Conservation (phyloP, 2,888 invertebrate species). For the Chrysina gloriosa region DNA sequence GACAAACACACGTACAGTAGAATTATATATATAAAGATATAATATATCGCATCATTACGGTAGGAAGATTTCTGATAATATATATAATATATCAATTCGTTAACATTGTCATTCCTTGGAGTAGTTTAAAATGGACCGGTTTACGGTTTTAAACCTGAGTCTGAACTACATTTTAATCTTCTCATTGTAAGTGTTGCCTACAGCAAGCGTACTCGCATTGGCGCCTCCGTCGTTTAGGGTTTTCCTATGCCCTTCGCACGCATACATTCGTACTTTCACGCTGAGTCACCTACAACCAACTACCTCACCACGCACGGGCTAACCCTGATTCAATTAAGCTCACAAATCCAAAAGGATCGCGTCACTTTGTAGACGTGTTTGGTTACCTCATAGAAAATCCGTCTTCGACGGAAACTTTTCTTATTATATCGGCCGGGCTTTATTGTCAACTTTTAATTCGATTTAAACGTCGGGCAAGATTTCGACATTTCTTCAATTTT, state of each 20-base stretch:
- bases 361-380: constrained; percentile 31
- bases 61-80: too few species aligned
- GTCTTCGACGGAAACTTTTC: constrained; percentile 24
- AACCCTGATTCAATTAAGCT: constrained; percentile 48
- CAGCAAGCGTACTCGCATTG: constrained; percentile 44
- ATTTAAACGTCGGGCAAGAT: constrained; percentile 18
- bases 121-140: too few species aligned
- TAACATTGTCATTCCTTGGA: too few species aligned
- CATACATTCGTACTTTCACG: constrained; percentile 2
- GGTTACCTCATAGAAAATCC: constrained; percentile 29
- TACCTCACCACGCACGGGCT: constrained; percentile 46
- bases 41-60: too few species aligned
- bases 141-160: constrained; percentile 48
- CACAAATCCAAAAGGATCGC: constrained; percentile 32
- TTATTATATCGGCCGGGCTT: constrained; percentile 27
- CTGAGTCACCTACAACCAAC: constrained; percentile 39
- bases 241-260: neutral
- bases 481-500: constrained; percentile 12
- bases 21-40: too few species aligned
- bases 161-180: constrained; percentile 50
- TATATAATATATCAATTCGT: too few species aligned
- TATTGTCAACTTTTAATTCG: constrained; percentile 30
- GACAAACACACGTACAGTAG: too few species aligned
- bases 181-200: constrained; percentile 45
- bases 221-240: neutral